Base-by-base conservation (phyloP, 2,797 vertebrate genomes). In the Ctenopoma kingsleyae region DNA sequence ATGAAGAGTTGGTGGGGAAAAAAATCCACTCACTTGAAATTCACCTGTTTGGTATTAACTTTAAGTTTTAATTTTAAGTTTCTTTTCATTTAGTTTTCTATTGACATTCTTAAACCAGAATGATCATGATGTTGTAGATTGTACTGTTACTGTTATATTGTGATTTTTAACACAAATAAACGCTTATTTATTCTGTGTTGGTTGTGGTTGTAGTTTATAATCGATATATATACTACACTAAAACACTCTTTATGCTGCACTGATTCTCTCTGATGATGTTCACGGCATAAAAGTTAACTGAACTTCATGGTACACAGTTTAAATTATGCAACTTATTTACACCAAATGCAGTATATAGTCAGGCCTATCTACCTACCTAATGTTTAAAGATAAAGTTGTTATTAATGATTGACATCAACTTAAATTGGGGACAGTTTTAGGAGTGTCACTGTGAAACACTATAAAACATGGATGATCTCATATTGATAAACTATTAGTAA, bases 151-250 rank as follows among this genome's bases (percentile, higher is more conserved):
- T 67, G 35, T 72, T 56, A 15, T 38, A 23, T 7, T 38, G 36
- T 53, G 12, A 3, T 69, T 80, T 80, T 71, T 80, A 72, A 81
- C 76, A 52, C 66, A 81, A 92, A 91, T 92, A 91, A 93, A 92
- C 27, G 13, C 23, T 71, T 83, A 83, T 91, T 89, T 91, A 88
- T 89, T 79, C 38, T 49, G 48, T 64, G 51, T 36, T 47, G 0
- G 16, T 52, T 48, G 3, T 74, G 52, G 19, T 41, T 65, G 19
- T 20, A 16, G 13, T 74, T 67, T 80, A 27, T 71, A 35, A 59
- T 54, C 66, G 11, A 52, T 56, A 36, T 40, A 19, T 46, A 55
- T 67, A 57, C 41, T 2, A 7, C 67, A 30, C 27, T 7, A 30
- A 30, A 30, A 30, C 65, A 5, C 47, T 50, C 32, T 32, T 1